phyloP scores from a whole-genome alignment of 2,113 vertebrate species.

The Sisor rabdophorus region DNA sequence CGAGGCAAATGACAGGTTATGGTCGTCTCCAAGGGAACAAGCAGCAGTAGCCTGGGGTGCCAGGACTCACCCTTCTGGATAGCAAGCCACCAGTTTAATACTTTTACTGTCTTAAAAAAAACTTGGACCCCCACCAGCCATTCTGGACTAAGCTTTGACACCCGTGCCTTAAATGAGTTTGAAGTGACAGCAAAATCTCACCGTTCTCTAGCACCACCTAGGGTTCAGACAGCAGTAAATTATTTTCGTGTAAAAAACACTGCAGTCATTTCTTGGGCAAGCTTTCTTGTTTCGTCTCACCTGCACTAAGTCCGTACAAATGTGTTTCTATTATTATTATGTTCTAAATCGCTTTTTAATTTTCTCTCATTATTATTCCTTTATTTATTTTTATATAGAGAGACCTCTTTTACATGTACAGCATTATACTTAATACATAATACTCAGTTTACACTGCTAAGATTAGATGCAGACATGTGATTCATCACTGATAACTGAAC shows the following conservation, averaged over 20 bases:
- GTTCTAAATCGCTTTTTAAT: neutral
- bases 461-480: neutral
- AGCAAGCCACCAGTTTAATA: no score
- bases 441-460: conserved; percentile 3
- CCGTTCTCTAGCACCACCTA: neutral
- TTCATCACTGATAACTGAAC: neutral
- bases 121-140: no score
- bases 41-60: no score
- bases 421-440: neutral
- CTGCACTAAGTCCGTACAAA: conserved; percentile 13
- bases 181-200: neutral
- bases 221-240: neutral
- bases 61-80: no score
- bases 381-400: conserved; percentile 22
- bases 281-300: neutral
- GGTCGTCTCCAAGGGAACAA: no score
- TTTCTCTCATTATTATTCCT: neutral
- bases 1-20: no score
- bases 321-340: neutral
- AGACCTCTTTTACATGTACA: neutral
- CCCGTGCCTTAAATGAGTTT: neutral
- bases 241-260: neutral
- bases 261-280: conserved; percentile 10
- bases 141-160: no score
- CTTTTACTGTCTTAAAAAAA: no score